phyloP scores from a whole-genome alignment of 2,888 invertebrate species.

The Petrolisthes manimaculis region DNA sequence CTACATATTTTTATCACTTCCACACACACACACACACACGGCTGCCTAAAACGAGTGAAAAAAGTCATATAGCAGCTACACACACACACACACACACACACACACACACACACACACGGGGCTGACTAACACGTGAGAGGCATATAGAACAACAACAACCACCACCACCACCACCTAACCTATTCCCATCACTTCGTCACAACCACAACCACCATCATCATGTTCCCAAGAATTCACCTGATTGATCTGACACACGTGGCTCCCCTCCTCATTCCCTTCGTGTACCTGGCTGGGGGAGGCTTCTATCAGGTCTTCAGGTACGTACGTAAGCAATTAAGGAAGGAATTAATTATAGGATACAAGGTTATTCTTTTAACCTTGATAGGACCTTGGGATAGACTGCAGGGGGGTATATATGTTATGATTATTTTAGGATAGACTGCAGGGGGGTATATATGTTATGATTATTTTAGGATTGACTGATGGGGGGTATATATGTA shows the following conservation, averaged over 20 bases:
- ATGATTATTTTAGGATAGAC: too few species aligned
- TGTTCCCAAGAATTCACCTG: constrained; percentile 57
- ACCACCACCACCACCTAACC: neutral
- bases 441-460: neutral
- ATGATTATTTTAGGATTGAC: too few species aligned
- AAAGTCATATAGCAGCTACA: neutral
- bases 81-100: neutral
- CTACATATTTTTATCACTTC: neutral
- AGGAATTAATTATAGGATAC: too few species aligned
- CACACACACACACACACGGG: constrained; percentile 5
- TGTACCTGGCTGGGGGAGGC: constrained; percentile 61
- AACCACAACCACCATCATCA: neutral
- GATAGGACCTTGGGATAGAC: too few species aligned
- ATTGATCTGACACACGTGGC: constrained; percentile 64
- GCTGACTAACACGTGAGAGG: neutral
- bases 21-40: neutral
- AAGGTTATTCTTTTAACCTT: too few species aligned
- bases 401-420: neutral
- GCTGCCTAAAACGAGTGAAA: neutral
- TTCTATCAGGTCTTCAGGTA: constrained; percentile 65
- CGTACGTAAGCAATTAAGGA: constrained; percentile 23
- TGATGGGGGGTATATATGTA: too few species aligned
- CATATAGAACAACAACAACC: neutral
- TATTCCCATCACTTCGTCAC: neutral
- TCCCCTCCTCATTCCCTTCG: constrained; percentile 62